Evolutionary conservation across 1,140 invertebrate genomes (phyloP), one percentile per base, ranked within the genome.

Genomic region (Zelostemma sp.): DNA sequence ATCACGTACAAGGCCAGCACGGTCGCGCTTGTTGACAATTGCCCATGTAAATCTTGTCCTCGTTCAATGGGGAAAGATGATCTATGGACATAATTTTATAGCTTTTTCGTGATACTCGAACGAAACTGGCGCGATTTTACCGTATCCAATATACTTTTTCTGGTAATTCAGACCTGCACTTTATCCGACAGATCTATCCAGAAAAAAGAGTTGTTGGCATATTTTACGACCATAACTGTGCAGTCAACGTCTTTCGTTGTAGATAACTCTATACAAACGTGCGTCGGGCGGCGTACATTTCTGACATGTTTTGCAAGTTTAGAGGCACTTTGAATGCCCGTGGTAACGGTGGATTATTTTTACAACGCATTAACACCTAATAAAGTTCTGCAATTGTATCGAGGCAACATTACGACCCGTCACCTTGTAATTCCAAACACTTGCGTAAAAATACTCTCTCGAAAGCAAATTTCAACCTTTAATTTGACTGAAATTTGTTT

Each of bases 311-410:
- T 69, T 63, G 66, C 58, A 50, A 43, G 21, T 50, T 68, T 58
- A 59, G 17, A 64, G 55, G 56, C 67, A 38, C 51, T 57, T 43
- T 45, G 12, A 58, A 59, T 49, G 51, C n/a, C 18, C 50, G 15
- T 25, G 31, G 18, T 53, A 25, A 59, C 55, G 41, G 19, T 16
- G 55, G 38, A 60, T 64, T 56, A 65, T 70, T 70, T 69, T 70
- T 65, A 70, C 62, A 70, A 62, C 62, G 54, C 62, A 55, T 70
- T 65, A 70, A 70, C 68, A 65, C 68, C 54, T 65, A 70, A 70
- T 70, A 70, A 70, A 70, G 53, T 58, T 62, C 41, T 28, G 35
- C 60, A 64, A 70, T 70, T 65, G 63, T 33, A 47, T 33, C 15
- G 60, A 47, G 41, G 51, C 45, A 43, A 35, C 38, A 35, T 61